Evolutionary conservation across 2,888 invertebrate species (phyloP), one percentile per base, ranked within the genome.

Genomic region (Ariolimax columbianus): DNA sequence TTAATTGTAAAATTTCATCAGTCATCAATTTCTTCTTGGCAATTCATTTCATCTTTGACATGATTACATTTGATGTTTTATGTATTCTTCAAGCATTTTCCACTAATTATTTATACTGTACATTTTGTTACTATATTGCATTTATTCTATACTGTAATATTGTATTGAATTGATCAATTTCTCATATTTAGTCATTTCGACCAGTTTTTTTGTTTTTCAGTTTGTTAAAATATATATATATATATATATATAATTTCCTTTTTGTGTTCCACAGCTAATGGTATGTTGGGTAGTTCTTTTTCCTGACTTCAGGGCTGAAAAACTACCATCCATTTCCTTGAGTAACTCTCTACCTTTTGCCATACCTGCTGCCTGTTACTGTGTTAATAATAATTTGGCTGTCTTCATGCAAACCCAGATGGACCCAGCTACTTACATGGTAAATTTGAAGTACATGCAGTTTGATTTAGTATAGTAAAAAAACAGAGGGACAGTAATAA

Each of bases 391-490:
- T 88, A 94, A 94, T 86, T 85, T 94, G 7, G 92, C 91, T 33
- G 90, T 94, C n/a, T 91, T 92, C 80, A 93, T 94, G 91, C 94
- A 94, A 84, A 84, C 90, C 26, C 91, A 94, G 47, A 94, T 94
- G 94, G 94, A 94, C 83, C 93, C 94, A 23, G 92, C 93, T 7
- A 93, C 94, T 14, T 94, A 93, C 86, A 94, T 94, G 92, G 94
- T 94, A 86, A 75, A 80, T 68, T 23, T 68, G 40, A 36, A 17
- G 30, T 23, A 30, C 9, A 11, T 66, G 17, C n/a, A 70, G 17
- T 40, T n/a, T 30, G 43, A 63, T n/a, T 7, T n/a, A 26, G 11
- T 4, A n/a, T n/a, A 63, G n/a, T n/a, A n/a, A n/a, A n/a, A n/a
- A n/a, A n/a, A n/a, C n/a, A n/a, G n/a, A n/a, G n/a, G n/a, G n/a